phyloP scores from a whole-genome alignment of 2,113 vertebrate species.

The Synchiropus splendidus region DNA sequence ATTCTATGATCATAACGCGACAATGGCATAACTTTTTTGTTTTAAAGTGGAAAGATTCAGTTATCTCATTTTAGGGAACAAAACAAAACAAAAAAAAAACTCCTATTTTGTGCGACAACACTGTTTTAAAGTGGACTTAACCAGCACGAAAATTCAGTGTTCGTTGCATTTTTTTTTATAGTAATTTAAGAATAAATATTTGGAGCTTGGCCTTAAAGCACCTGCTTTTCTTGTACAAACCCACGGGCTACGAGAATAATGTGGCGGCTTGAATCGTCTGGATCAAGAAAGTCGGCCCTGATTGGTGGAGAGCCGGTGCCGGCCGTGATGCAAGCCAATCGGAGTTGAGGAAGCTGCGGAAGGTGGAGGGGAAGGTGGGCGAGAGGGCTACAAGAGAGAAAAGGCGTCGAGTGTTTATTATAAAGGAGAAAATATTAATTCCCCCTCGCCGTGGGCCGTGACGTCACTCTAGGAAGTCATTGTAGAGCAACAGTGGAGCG shows the following conservation, averaged over 20 bases:
- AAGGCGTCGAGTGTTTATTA: slow-evolving; percentile 70
- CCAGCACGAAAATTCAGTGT: too few relatives aligned
- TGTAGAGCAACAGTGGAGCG: slow-evolving; percentile 78
- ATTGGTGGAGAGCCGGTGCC: slow-evolving; percentile 72
- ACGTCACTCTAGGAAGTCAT: slow-evolving; percentile 92
- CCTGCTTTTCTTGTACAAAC: slow-evolving; percentile 1
- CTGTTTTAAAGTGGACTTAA: too few relatives aligned
- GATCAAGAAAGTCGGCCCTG: slow-evolving; percentile 54
- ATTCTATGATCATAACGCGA: not conserved
- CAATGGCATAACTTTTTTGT: not conserved
- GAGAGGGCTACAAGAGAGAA: slow-evolving; percentile 16
- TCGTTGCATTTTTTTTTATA: too few relatives aligned
- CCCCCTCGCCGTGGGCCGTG: slow-evolving; percentile 70
- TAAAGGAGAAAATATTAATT: slow-evolving; percentile 70
- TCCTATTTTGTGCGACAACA: too few relatives aligned
- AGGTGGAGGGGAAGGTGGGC: slow-evolving; percentile 4
- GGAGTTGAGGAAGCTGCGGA: slow-evolving; percentile 18
- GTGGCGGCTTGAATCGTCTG: slow-evolving; percentile 47
- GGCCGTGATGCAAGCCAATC: slow-evolving; percentile 75
- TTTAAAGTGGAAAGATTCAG: too few relatives aligned
- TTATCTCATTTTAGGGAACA: too few relatives aligned
- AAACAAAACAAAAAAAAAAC: too few relatives aligned
- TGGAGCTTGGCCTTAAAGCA: slow-evolving; percentile 29
- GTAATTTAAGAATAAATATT: slow-evolving; percentile 10
- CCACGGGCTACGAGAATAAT: slow-evolving; percentile 25